Evolutionary conservation across 2,113 vertebrate genomes (phyloP).

Genomic region (Scortum barcoo): DNA sequence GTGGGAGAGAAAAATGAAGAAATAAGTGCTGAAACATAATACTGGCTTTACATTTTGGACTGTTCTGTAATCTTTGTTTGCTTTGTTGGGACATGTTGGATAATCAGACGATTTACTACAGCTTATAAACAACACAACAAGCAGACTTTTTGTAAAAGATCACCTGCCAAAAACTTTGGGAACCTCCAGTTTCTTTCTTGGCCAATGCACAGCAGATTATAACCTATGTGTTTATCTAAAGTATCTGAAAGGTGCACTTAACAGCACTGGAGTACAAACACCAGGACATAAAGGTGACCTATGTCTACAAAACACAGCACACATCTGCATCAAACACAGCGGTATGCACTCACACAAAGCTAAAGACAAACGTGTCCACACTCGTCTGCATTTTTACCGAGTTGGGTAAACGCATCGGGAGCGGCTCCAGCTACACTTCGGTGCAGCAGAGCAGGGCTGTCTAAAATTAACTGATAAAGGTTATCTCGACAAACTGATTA

Average conservation of each 20-base stretch:
- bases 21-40: too few species aligned
- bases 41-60: too few species aligned
- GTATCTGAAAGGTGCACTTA: too few species aligned
- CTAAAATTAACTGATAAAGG: slow-evolving; percentile 28
- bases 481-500: slow-evolving; percentile 47
- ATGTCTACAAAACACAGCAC: not conserved
- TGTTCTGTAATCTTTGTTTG: too few species aligned
- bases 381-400: slow-evolving; percentile 4
- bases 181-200: too few species aligned
- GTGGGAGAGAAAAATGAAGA: too few species aligned
- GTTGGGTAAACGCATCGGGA: not conserved
- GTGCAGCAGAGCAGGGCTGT: not conserved
- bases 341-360: not conserved
- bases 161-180: too few species aligned
- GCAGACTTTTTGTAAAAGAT: too few species aligned
- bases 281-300: too few species aligned
- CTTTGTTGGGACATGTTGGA: too few species aligned
- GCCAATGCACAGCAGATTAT: too few species aligned
- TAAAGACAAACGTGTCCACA: not conserved
- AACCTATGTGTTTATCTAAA: too few species aligned
- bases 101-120: not conserved
- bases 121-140: not conserved
- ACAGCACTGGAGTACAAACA: not conserved
- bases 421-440: not conserved
- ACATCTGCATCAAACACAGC: not conserved